Conservation (phyloP, 2,113 vertebrate species). For the Heterotis niloticus region DNA sequence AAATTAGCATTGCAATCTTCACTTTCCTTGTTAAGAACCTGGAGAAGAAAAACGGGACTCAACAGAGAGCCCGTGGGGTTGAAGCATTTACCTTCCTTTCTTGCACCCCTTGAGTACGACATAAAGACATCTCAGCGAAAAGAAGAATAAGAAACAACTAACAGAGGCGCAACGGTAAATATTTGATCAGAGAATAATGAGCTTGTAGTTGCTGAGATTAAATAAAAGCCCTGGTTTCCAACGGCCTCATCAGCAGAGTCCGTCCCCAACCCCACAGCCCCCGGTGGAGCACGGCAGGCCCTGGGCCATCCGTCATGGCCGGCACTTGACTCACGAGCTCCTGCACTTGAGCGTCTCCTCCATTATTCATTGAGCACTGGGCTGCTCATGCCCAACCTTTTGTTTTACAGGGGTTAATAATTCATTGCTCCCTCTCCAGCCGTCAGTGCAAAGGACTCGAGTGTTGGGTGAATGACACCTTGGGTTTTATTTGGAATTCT, state of each 20-base stretch:
- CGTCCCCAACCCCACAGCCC: background rate
- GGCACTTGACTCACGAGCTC: constrained; percentile 63
- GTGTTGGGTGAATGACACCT: constrained; percentile 14
- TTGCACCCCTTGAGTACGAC: constrained; percentile 17
- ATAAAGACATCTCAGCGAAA: constrained; percentile 35
- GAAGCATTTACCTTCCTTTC: constrained; percentile 16
- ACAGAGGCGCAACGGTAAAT: constrained; percentile 27
- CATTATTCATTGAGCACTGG: constrained; percentile 70
- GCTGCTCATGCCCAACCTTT: constrained; percentile 61
- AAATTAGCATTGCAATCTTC: background rate
- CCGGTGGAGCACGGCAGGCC: constrained; percentile 37
- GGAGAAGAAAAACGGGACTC: background rate
- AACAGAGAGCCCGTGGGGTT: background rate
- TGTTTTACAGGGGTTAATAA: constrained; percentile 74
- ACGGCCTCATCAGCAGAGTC: background rate
- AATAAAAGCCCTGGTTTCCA: constrained; percentile 37
- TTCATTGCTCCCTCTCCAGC: constrained; percentile 58
- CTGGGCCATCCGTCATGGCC: constrained; percentile 57
- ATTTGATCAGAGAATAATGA: constrained; percentile 31
- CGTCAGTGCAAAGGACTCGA: constrained; percentile 23
- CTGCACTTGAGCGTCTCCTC: constrained; percentile 62
- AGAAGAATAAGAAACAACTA: constrained; percentile 32
- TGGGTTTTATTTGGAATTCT: constrained; percentile 26
- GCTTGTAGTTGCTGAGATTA: constrained; percentile 41
- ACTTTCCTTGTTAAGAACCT: background rate